Conservation (phyloP, 2,888 invertebrate species). For the Galerucella pusilla region DNA sequence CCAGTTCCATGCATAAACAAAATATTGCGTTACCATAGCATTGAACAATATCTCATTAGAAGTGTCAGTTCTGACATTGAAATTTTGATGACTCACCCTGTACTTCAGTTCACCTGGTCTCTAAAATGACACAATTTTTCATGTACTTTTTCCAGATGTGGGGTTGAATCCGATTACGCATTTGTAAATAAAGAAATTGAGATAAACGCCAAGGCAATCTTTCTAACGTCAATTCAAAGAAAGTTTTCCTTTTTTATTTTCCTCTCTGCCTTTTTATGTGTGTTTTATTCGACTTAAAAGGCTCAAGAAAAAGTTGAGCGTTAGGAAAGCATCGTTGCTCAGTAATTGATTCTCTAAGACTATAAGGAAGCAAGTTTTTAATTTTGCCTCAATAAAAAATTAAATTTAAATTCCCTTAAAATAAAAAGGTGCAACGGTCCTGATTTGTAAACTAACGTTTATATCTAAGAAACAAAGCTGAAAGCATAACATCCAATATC, state of each 20-base stretch:
- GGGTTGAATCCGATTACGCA: conserved; percentile 27
- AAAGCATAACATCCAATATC: conserved; percentile 3
- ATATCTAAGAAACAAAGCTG: neutral
- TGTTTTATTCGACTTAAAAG: conserved; percentile 44
- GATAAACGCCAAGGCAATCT: conserved; percentile 30
- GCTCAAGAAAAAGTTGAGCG: conserved; percentile 35
- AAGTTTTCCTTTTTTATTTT: conserved; percentile 39
- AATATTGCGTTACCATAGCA: too few relatives aligned
- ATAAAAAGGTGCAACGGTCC: too few relatives aligned
- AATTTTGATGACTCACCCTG: too few relatives aligned
- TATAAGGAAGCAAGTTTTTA: conserved; percentile 41
- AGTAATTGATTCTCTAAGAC: conserved; percentile 52
- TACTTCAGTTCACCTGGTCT: neutral
- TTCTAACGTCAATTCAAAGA: conserved; percentile 28
- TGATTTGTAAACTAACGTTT: too few relatives aligned
- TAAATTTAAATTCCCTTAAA: too few relatives aligned
- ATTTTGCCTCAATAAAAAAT: conserved; percentile 35
- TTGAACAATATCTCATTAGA: too few relatives aligned
- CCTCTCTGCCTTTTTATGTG: conserved; percentile 43
- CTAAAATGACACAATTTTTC: neutral
- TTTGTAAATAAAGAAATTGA: conserved; percentile 35
- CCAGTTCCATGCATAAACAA: too few relatives aligned
- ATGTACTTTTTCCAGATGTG: conserved; percentile 11
- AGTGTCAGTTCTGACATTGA: too few relatives aligned
- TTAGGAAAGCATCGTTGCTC: conserved; percentile 47